Conservation (phyloP, 2,888 invertebrate genomes). For the Lithophane semibrunnea region DNA sequence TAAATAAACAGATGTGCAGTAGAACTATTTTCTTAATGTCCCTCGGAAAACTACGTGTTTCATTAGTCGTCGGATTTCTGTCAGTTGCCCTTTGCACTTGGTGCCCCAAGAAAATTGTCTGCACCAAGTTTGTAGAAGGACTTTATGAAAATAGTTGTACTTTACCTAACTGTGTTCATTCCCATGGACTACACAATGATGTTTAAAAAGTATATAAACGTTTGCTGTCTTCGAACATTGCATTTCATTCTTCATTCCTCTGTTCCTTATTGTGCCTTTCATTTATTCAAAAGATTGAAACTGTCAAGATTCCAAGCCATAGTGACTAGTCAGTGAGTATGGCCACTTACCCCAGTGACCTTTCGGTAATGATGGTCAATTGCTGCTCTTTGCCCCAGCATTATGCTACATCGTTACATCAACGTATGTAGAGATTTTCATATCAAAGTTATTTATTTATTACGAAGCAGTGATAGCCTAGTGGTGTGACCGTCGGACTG, state of each 20-base stretch:
- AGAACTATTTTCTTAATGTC: too few relatives aligned
- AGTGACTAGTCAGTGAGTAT: constrained; percentile 6
- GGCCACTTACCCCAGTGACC: constrained; percentile 52
- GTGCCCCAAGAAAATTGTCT: too few relatives aligned
- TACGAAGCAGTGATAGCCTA: too few relatives aligned
- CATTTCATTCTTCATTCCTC: neutral
- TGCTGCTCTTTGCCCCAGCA: constrained; percentile 34
- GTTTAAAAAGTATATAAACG: neutral
- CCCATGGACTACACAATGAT: neutral
- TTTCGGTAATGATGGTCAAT: constrained; percentile 41
- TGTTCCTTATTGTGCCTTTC: neutral
- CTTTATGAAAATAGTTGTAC: too few relatives aligned
- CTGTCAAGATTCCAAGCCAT: constrained; percentile 13
- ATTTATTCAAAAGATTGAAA: constrained; percentile 14
- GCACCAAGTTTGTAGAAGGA: too few relatives aligned
- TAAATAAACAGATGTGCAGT: neutral
- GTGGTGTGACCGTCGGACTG: too few relatives aligned
- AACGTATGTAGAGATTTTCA: neutral
- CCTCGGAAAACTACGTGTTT: too few relatives aligned
- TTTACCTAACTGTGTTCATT: neutral
- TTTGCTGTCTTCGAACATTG: neutral
- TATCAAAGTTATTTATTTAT: neutral
- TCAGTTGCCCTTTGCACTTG: too few relatives aligned
- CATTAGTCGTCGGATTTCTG: too few relatives aligned
- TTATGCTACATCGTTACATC: neutral